Conservation (phyloP, 2,797 vertebrate species). For the Myotis daubentonii region DNA sequence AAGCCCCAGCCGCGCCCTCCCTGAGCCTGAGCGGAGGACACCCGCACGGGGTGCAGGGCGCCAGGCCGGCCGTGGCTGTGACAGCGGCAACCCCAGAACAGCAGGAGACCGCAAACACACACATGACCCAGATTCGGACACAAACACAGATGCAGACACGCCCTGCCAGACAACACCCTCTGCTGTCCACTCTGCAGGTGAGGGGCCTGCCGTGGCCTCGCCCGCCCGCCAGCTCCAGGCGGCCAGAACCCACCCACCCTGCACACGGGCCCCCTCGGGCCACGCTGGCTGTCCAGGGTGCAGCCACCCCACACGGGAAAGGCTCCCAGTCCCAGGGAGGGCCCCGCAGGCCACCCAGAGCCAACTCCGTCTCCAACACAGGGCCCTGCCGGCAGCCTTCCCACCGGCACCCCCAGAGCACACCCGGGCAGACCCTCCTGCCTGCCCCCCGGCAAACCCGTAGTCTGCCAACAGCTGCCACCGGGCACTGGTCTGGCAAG, state of each 20-base stretch:
- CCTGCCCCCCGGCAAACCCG: background rate
- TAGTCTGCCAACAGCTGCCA: background rate
- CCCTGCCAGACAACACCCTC: conserved; percentile 36
- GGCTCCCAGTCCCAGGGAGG: background rate
- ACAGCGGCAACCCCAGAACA: conserved; percentile 28
- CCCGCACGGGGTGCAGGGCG: fast-evolving
- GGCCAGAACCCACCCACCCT: background rate
- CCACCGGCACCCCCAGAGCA: background rate
- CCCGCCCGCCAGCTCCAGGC: background rate
- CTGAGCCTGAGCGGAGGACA: background rate
- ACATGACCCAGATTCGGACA: conserved; percentile 37
- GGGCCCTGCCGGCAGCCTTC: fast-evolving
- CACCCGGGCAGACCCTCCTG: background rate
- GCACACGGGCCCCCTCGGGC: background rate
- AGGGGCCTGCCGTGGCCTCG: background rate
- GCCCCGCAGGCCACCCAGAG: background rate
- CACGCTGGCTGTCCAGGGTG: fast-evolving
- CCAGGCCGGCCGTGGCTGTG: background rate
- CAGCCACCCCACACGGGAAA: background rate
- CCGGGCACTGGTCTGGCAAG: background rate
- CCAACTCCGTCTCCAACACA: background rate
- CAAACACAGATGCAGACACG: conserved; percentile 59
- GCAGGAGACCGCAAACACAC: conserved; percentile 39
- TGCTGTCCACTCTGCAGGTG: conserved; percentile 29
- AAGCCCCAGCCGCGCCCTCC: background rate